Base-by-base conservation (phyloP, 2,113 vertebrate genomes). In the Manacus vitellinus region DNA sequence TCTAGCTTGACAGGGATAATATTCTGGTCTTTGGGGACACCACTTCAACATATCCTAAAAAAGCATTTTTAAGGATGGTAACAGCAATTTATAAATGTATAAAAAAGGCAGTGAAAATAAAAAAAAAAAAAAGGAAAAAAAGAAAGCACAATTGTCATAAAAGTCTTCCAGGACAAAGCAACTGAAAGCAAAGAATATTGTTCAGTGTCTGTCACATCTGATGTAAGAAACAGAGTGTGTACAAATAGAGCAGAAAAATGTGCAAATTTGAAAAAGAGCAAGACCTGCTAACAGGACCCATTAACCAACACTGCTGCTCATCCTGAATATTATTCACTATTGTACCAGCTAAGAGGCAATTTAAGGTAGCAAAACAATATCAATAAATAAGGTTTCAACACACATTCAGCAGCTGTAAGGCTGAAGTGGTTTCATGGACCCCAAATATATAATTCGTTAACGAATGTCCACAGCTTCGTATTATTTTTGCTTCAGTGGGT, bases 101-200 rank as follows among this genome's bases (percentile, higher is more conserved):
- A 14, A 13, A 25, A 8, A 15, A 4, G 6, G 4, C 4, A 6
- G 9, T 30, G 8, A 8, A 3, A 5, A 2, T 22, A 71, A 67
- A 39, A 44, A 35, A 47, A 12, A 12, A 5, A 2, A 33, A 76
- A 33, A 5, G 1, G 16, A 15, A 67, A 43, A 44, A 39, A 8
- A 43, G 18, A 75, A 71, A 51, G 16, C 5, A 49, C 28, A 46
- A 37, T 31, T 71, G 41, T 14, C 25, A n/a, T 37, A 8, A 6
- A 88, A 73, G 30, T 62, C 20, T 56, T 92, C 16, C 10, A 86
- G 14, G 20, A 8, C 31, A 65, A 70, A 70, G 56, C 47, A 92
- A 37, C 17, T 49, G 72, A 90, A 90, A 80, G 10, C 41, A 66
- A 90, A 76, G 22, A 74, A 54, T 9, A 62, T 30, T 2, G 11